phyloP scores from a whole-genome alignment of 2,113 vertebrate genomes.

The Thymallus thymallus region DNA sequence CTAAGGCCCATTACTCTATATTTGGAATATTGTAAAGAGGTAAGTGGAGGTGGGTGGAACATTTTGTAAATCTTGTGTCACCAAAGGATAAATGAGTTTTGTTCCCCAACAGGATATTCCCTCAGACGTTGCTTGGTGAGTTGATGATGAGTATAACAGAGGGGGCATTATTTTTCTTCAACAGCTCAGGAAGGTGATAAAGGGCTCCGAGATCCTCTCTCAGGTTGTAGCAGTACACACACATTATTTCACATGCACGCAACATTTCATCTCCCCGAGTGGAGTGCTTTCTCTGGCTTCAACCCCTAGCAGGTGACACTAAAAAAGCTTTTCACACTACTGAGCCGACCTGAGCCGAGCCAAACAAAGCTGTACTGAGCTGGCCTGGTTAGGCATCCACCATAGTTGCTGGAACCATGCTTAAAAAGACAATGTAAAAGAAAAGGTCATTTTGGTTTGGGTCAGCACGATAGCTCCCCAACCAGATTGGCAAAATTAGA shows the following conservation, averaged over 20 bases:
- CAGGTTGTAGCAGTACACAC: slow-evolving; percentile 50
- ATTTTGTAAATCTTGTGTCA: slow-evolving; percentile 78
- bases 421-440: too few species aligned
- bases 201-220: slow-evolving; percentile 82
- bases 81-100: slow-evolving; percentile 92
- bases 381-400: too few species aligned
- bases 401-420: too few species aligned
- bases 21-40: slow-evolving; percentile 64
- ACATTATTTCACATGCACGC: slow-evolving; percentile 56
- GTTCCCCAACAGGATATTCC: slow-evolving; percentile 95
- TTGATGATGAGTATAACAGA: slow-evolving; percentile 98
- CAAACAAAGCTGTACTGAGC: too few species aligned
- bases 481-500: too few species aligned
- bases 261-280: slow-evolving; percentile 54
- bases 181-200: slow-evolving; percentile 88
- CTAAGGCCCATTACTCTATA: slow-evolving; percentile 72
- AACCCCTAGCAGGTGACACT: not conserved
- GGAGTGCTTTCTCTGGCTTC: slow-evolving; percentile 7
- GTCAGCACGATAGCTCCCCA: too few species aligned
- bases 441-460: too few species aligned
- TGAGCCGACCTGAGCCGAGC: too few species aligned
- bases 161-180: slow-evolving; percentile 86
- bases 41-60: slow-evolving; percentile 70
- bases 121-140: slow-evolving; percentile 85
- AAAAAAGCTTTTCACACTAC: too few species aligned